These are phyloP conservation scores for Mercenaria mercenaria DNA, from an alignment of 1,140 invertebrate species.

Conservation along the genomic window DNA sequence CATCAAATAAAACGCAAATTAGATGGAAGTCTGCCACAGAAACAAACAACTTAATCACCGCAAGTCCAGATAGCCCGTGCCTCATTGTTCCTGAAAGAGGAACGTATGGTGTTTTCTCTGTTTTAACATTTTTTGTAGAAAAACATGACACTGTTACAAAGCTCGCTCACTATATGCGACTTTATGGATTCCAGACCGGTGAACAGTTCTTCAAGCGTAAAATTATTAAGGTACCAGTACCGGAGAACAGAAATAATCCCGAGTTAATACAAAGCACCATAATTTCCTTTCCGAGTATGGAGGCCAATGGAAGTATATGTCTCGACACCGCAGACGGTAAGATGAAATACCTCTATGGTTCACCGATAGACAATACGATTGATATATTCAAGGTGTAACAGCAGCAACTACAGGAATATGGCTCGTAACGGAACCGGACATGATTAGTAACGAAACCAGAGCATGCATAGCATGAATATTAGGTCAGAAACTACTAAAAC, in stretches of 20 bases:
- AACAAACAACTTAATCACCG: not conserved
- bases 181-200: not conserved
- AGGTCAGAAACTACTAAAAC: too few species aligned
- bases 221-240: not conserved
- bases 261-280: not conserved
- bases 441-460: too few species aligned
- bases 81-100: conserved; percentile 18
- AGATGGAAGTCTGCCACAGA: not conserved
- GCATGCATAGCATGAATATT: too few species aligned
- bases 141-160: not conserved
- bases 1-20: not conserved
- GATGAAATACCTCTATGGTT: not conserved
- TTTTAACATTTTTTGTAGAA: not conserved
- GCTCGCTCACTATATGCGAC: not conserved
- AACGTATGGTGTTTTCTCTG: conserved; percentile 13
- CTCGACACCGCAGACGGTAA: not conserved
- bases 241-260: not conserved
- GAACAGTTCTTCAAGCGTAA: not conserved
- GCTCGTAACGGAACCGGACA: too few species aligned
- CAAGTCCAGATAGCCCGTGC: not conserved
- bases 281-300: not conserved
- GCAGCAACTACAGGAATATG: not conserved
- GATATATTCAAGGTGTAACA: conserved; percentile 13
- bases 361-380: not conserved
- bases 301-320: not conserved